Percentiles rank a stretch among this genome's conserved stretches.
Evolutionary conservation across 2,888 invertebrate species (phyloP).

Genomic region (Branchipolynoe longqiensis): DNA sequence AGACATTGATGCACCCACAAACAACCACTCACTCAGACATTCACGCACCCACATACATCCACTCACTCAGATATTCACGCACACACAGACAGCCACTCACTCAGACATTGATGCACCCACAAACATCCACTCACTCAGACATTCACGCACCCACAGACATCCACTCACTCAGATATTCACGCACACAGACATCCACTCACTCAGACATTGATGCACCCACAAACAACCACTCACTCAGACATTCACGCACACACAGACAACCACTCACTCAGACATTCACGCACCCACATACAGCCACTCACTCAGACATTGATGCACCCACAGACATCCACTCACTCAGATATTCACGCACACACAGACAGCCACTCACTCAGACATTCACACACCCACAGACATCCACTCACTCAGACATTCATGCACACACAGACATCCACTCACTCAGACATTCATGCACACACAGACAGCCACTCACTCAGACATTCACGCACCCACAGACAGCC

Average conservation of each 20-base stretch:
- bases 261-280: neutral
- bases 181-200: no score
- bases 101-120: neutral
- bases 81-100: neutral
- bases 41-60: neutral
- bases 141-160: no score
- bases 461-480: neutral
- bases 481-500: neutral
- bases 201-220: no score
- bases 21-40: neutral
- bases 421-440: neutral
- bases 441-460: neutral
- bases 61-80: neutral
- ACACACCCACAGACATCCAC: neutral
- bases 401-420: neutral
- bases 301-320: neutral
- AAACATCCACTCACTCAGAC: neutral
- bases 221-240: neutral
- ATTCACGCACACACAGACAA: neutral
- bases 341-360: neutral
- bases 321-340: neutral
- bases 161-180: neutral
- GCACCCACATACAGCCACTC: neutral
- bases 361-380: neutral
- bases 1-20: neutral